These are phyloP conservation scores for Lamellibrachia luymesi DNA, from an alignment of 1,140 invertebrate genomes.

Conservation along the genomic window DNA sequence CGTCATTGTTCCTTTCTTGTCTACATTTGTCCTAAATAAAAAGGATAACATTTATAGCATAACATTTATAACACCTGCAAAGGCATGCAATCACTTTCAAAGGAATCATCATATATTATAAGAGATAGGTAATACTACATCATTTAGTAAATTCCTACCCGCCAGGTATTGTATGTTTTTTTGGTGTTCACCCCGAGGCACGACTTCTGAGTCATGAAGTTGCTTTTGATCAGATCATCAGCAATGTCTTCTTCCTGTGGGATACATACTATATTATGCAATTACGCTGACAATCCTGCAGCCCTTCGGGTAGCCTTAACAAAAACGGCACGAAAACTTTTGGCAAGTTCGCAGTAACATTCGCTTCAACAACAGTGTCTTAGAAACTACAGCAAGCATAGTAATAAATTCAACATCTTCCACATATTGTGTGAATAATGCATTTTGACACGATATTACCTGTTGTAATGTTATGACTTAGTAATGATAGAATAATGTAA, in stretches of 20 bases:
- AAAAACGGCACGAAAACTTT: background rate
- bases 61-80: background rate
- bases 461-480: too few relatives aligned
- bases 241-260: background rate
- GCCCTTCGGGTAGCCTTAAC: background rate
- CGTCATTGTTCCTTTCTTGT: background rate
- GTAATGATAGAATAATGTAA: too few relatives aligned
- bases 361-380: background rate
- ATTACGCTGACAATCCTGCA: background rate
- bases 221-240: background rate
- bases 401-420: too few relatives aligned
- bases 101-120: background rate
- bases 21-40: background rate
- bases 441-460: too few relatives aligned
- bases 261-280: background rate
- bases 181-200: background rate
- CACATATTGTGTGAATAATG: too few relatives aligned
- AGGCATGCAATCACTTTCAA: background rate
- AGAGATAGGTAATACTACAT: background rate
- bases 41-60: background rate
- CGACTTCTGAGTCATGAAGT: background rate
- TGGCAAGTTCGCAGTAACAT: background rate
- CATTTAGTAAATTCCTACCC: background rate
- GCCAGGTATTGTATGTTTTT: background rate
- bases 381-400: background rate